Base-by-base conservation (phyloP, 2,797 vertebrate species). In the Clamator glandarius region DNA sequence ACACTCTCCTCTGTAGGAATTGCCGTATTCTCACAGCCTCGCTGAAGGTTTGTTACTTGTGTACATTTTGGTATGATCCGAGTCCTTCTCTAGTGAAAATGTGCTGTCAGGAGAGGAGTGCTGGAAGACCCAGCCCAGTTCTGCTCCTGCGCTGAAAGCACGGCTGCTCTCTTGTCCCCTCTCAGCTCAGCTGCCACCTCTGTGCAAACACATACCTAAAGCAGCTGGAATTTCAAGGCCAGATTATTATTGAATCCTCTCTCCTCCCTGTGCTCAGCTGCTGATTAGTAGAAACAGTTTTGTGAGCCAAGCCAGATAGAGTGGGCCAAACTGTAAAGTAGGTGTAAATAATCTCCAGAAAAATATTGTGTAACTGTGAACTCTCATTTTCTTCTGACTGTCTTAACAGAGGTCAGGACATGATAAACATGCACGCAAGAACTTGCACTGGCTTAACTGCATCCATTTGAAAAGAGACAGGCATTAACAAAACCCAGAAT, bases 381-480 rank as follows among this genome's bases (percentile, higher is more conserved):
- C 36, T 68, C 21, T 29, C 2, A 11, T 89, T 83, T 87, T 67
- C 26, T 70, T 93, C 44, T 70, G 11, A 16, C 66, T 74, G 16
- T 63, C 92, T 59, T 64, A 58, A 48, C 0, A 0, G 62, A 81
- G 20, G 24, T 66, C 54, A 72, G 61, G 41, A 57, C 25, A 57
- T 0, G 0, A 50, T 41, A 69, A 87, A 74, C 0, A 0, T 11
- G 29, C 29, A 1, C 48, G 15, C 13, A 2, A 51, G 54, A 68
- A 51, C 29, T 79, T 39, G 57, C 4, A 25, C 12, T 58, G 50
- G 11, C 54, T 79, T 80, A 69, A 42, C 41, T 1, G 1, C 26
- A 54, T 48, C n/a, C 15, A 3, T 59, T 26, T 82, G 29, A 78
- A 91, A 84, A 62, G 5, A 26, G 39, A 23, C 14, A 33, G 35